Conservation (phyloP, 2,888 invertebrate genomes). For the Ariolimax columbianus region DNA sequence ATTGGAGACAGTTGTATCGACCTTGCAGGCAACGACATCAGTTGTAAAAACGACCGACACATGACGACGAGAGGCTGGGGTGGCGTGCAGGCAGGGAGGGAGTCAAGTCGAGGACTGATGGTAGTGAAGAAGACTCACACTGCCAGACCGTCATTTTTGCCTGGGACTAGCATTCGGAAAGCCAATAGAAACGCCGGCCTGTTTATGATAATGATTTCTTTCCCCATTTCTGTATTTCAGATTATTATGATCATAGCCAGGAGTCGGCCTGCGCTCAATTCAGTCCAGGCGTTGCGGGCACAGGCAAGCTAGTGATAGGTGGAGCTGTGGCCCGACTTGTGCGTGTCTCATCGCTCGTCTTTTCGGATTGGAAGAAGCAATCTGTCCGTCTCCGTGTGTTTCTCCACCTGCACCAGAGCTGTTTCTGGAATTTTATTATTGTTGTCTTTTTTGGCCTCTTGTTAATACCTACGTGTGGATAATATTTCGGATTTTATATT, state of each 20-base stretch:
- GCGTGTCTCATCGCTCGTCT: constrained; percentile 22
- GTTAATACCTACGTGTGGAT: constrained; percentile 10
- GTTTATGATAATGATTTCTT: constrained; percentile 49
- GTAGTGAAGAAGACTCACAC: background rate
- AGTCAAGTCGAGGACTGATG: background rate
- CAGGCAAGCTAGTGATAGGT: constrained; percentile 5
- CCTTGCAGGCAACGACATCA: background rate
- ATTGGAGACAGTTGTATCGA: background rate
- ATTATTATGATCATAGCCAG: constrained; percentile 36
- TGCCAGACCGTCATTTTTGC: constrained; percentile 28
- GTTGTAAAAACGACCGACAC: background rate
- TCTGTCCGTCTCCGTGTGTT: constrained; percentile 19
- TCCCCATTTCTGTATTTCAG: constrained; percentile 41
- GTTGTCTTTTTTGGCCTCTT: background rate
- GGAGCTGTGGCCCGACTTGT: background rate
- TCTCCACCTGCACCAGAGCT: background rate
- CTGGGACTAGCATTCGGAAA: constrained; percentile 26
- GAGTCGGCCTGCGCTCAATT: background rate
- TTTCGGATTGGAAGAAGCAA: constrained; percentile 26
- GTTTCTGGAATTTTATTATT: background rate
- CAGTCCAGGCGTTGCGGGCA: constrained; percentile 7
- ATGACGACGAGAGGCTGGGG: background rate
- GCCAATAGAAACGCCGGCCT: constrained; percentile 43
- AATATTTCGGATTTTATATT: constrained; percentile 15
- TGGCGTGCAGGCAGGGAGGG: background rate